A percentile compares a stretch with the other conserved stretches of the same genome.
Conservation (phyloP, 1,140 invertebrate genomes). For the Rhizoglyphus robini region DNA sequence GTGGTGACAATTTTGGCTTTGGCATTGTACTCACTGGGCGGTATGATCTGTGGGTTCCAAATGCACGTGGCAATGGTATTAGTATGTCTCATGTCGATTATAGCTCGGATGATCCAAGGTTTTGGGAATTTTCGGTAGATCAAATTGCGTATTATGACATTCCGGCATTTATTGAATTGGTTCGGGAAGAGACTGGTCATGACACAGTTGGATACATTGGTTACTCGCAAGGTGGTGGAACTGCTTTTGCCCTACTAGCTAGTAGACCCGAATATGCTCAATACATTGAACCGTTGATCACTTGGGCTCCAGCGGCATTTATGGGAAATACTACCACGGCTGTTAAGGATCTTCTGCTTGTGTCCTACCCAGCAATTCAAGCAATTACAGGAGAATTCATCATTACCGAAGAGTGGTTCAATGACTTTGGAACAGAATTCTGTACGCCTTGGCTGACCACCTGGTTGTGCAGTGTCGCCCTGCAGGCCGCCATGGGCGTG, state of each 20-base stretch:
- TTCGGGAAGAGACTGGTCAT: slow-evolving; percentile 40
- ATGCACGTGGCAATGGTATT: slow-evolving; percentile 31
- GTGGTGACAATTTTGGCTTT: slow-evolving; percentile 9
- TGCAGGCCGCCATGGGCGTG: not conserved
- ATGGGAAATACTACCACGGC: too few relatives aligned
- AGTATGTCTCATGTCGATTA: too few relatives aligned
- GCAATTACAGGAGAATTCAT: too few relatives aligned
- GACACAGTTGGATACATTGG: slow-evolving; percentile 47
- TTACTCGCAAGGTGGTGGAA: slow-evolving; percentile 53
- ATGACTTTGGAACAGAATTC: not conserved
- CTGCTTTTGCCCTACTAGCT: slow-evolving; percentile 46
- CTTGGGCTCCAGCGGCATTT: slow-evolving; percentile 61
- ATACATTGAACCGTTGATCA: slow-evolving; percentile 40
- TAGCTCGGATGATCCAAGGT: slow-evolving; percentile 22
- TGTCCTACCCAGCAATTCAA: too few relatives aligned
- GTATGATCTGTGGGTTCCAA: slow-evolving; percentile 33
- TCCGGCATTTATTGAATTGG: slow-evolving; percentile 37
- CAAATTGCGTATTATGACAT: slow-evolving; percentile 35
- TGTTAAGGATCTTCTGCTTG: not conserved
- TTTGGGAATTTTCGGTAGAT: slow-evolving; percentile 35
- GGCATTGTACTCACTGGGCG: slow-evolving; percentile 29
- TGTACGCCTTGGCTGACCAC: not conserved
- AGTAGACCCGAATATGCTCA: slow-evolving; percentile 47
- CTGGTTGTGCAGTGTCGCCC: not conserved
- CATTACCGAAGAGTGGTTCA: not conserved